These are phyloP conservation scores for Aphidoletes aphidimyza DNA, from an alignment of 2,888 invertebrate species.

Conservation along the genomic window DNA sequence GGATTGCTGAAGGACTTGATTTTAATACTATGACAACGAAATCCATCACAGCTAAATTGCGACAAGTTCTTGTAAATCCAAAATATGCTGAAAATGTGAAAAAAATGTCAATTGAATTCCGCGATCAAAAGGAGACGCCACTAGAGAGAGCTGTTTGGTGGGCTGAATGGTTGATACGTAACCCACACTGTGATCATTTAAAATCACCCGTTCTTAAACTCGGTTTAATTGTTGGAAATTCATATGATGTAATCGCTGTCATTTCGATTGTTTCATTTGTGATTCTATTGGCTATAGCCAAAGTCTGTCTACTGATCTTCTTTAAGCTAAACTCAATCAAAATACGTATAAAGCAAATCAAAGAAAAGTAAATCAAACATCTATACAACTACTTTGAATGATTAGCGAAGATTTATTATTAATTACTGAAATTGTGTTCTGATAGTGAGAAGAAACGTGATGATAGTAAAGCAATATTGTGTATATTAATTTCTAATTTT, in stretches of 20 bases:
- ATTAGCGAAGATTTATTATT: too few relatives aligned
- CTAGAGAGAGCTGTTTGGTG: slow-evolving; percentile 60
- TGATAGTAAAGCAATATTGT: too few relatives aligned
- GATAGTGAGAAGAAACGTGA: too few relatives aligned
- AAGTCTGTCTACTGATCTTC: background rate
- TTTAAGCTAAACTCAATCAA: background rate
- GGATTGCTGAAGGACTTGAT: slow-evolving; percentile 59
- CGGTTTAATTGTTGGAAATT: slow-evolving; percentile 55
- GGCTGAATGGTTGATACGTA: slow-evolving; percentile 60
- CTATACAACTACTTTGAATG: too few relatives aligned
- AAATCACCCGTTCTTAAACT: slow-evolving; percentile 56
- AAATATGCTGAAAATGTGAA: slow-evolving; percentile 54
- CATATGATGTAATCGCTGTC: background rate
- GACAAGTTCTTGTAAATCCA: slow-evolving; percentile 58
- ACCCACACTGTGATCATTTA: slow-evolving; percentile 59
- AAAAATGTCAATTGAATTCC: slow-evolving; percentile 40
- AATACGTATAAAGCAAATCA: background rate
- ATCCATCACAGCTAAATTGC: slow-evolving; percentile 56
- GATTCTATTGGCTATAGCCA: background rate
- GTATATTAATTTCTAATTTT: too few relatives aligned
- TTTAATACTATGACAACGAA: slow-evolving; percentile 57
- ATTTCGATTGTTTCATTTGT: background rate
- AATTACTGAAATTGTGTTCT: too few relatives aligned
- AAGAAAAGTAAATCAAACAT: too few relatives aligned
- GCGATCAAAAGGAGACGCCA: slow-evolving; percentile 56